A percentile compares a stretch with the other conserved stretches of the same genome.
phyloP scores from a whole-genome alignment of 2,797 vertebrate genomes.

The Antennarius maculatus region DNA sequence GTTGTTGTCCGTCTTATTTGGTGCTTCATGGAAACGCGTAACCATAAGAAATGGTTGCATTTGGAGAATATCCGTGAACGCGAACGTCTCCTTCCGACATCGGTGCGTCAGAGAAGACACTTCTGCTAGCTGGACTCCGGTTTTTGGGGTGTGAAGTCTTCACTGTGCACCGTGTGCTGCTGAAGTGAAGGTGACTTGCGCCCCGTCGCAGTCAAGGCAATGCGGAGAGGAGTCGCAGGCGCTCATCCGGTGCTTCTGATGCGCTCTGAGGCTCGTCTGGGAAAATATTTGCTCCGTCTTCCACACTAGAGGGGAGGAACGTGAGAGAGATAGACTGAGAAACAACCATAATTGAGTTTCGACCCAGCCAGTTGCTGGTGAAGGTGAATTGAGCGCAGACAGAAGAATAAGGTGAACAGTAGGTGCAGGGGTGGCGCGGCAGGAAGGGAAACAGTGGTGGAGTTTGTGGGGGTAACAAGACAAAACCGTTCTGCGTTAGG shows the following conservation, averaged over 20 bases:
- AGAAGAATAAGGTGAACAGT: conserved; percentile 47
- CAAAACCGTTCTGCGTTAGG: conserved; percentile 75
- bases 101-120: conserved; percentile 67
- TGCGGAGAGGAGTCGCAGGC: conserved; percentile 83
- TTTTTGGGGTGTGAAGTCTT: conserved; percentile 65
- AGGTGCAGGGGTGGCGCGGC: conserved; percentile 45
- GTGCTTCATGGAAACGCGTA: conserved; percentile 86
- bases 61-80: conserved; percentile 70
- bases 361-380: conserved; percentile 42
- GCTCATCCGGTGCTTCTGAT: conserved; percentile 74
- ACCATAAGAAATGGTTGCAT: conserved; percentile 78
- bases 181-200: conserved; percentile 86
- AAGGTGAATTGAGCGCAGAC: conserved; percentile 50
- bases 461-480: conserved; percentile 42
- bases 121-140: conserved; percentile 65
- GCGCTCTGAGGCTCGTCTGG: conserved; percentile 80
- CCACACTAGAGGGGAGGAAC: conserved; percentile 43
- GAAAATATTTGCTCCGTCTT: conserved; percentile 53
- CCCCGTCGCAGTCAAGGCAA: conserved; percentile 80
- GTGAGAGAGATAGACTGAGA: conserved; percentile 21
- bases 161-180: conserved; percentile 67
- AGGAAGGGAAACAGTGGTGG: conserved; percentile 55
- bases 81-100: conserved; percentile 68
- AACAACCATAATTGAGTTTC: conserved; percentile 31
- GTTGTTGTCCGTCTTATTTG: conserved; percentile 46